These are phyloP conservation scores for Achlya flavicornis DNA, from an alignment of 2,888 invertebrate genomes.

Conservation along the genomic window DNA sequence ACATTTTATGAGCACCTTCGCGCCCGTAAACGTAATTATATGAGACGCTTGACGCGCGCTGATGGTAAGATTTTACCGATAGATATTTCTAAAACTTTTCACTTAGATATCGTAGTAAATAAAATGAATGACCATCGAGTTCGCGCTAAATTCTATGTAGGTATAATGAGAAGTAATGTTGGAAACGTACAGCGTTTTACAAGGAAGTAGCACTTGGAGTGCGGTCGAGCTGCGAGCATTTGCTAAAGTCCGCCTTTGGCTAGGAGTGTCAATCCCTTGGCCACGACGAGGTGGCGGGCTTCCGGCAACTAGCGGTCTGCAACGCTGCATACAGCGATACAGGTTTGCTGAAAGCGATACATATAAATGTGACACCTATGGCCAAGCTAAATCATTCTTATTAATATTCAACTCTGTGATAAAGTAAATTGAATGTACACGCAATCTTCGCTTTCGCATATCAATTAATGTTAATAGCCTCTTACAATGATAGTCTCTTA, in stretches of 20 bases:
- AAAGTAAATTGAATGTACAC: not conserved
- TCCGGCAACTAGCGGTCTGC: constrained; percentile 59
- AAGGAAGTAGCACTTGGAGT: constrained; percentile 45
- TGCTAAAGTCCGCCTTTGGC: constrained; percentile 42
- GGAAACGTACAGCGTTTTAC: constrained; percentile 50
- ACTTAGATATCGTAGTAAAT: too few species aligned
- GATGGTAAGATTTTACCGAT: not conserved
- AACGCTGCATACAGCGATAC: constrained; percentile 27
- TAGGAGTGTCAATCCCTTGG: constrained; percentile 57
- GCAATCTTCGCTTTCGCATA: not conserved
- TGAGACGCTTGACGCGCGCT: not conserved
- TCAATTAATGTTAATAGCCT: too few species aligned
- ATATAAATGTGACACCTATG: constrained; percentile 33
- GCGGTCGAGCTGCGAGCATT: constrained; percentile 34
- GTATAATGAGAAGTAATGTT: not conserved
- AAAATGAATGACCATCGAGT: not conserved
- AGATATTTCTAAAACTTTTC: not conserved
- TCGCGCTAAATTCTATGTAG: not conserved
- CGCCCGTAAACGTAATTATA: not conserved
- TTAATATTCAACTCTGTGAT: not conserved
- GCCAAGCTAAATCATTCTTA: not conserved
- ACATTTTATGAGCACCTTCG: not conserved
- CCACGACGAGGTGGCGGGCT: constrained; percentile 44
- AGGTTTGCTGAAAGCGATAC: constrained; percentile 42
- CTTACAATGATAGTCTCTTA: too few species aligned